Percentiles rank a stretch among this genome's conserved stretches.
Evolutionary conservation across 2,113 vertebrate genomes (phyloP).

Genomic region (Ctenomys sociabilis): DNA sequence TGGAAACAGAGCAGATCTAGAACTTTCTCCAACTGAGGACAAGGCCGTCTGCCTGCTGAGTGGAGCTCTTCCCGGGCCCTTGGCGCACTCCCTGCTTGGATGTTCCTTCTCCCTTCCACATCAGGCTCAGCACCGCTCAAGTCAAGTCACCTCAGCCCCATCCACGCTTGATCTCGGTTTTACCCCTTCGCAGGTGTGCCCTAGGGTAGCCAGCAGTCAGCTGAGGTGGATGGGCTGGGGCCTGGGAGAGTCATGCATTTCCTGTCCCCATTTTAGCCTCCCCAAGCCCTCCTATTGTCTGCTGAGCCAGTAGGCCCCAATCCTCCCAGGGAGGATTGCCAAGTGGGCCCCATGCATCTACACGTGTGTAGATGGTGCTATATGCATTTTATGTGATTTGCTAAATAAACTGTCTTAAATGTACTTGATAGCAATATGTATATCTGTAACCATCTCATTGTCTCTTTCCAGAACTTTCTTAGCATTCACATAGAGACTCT

Average conservation of each 20-base stretch:
- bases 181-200: background rate
- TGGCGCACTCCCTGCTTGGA: background rate
- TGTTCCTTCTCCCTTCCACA: background rate
- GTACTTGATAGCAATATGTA: background rate
- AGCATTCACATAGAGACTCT: background rate
- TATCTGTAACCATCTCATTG: background rate
- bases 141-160: background rate
- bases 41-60: background rate
- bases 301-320: conserved; percentile 55
- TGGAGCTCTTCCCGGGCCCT: background rate
- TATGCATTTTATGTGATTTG: background rate
- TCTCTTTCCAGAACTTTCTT: background rate
- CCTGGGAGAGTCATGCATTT: conserved; percentile 65
- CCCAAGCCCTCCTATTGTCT: background rate
- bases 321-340: conserved; percentile 31
- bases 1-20: background rate
- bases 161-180: background rate
- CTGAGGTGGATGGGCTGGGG: background rate
- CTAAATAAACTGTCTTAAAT: background rate
- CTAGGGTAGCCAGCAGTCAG: background rate
- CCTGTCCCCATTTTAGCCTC: conserved; percentile 57
- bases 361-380: background rate
- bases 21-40: background rate
- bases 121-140: background rate
- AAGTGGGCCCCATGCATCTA: background rate